phyloP scores from a whole-genome alignment of 1,140 invertebrate species.

The Dendroctonus ponderosae region DNA sequence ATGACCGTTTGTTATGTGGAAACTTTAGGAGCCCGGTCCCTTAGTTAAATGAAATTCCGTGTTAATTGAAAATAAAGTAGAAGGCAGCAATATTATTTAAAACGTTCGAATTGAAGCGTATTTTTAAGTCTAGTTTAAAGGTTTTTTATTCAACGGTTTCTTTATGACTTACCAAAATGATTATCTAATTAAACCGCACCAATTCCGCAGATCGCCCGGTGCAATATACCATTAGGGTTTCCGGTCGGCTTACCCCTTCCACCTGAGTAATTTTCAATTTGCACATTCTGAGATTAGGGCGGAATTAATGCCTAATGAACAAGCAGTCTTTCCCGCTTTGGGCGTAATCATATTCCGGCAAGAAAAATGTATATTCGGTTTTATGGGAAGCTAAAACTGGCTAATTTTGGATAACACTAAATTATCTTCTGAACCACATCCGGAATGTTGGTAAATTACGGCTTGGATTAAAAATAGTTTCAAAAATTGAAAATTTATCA shows the following conservation, averaged over 20 bases:
- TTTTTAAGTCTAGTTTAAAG: no score
- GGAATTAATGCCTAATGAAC: constrained; percentile 45
- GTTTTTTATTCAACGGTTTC: no score
- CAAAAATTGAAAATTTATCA: no score
- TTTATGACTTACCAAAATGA: background rate
- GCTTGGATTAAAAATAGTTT: no score
- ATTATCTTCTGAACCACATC: constrained; percentile 15
- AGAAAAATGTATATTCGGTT: constrained; percentile 31
- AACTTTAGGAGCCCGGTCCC: background rate
- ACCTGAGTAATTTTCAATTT: constrained; percentile 47
- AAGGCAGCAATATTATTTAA: no score
- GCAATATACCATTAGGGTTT: constrained; percentile 42
- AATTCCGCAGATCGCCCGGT: background rate
- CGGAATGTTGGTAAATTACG: constrained; percentile 12
- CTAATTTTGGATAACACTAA: constrained; percentile 15
- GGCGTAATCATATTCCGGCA: constrained; percentile 28
- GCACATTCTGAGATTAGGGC: constrained; percentile 44
- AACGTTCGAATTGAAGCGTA: no score
- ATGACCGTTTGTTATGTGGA: background rate
- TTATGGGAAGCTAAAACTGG: constrained; percentile 8
- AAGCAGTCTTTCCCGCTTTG: constrained; percentile 24
- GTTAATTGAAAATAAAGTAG: no score
- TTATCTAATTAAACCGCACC: constrained; percentile 7
- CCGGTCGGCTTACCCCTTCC: constrained; percentile 41
- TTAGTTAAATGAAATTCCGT: no score